These are phyloP conservation scores for Entomobrya multifasciata DNA, from an alignment of 2,888 invertebrate genomes.

Conservation along the genomic window DNA sequence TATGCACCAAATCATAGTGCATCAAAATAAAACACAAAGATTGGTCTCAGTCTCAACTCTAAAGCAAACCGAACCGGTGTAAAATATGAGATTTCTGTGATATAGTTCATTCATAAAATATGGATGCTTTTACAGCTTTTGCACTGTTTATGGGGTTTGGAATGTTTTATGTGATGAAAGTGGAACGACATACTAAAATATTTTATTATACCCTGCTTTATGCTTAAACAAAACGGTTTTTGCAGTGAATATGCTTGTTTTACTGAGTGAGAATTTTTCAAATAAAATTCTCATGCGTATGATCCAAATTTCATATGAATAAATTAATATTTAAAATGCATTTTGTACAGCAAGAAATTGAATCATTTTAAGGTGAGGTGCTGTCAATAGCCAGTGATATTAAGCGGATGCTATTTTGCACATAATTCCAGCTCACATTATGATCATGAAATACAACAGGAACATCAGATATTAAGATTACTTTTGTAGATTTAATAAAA, in stretches of 20 bases:
- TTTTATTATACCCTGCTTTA: neutral
- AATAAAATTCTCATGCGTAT: neutral
- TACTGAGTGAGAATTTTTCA: neutral
- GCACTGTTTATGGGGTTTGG: neutral
- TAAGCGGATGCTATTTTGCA: no score
- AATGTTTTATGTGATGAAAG: no score
- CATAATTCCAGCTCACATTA: no score
- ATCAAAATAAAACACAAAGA: no score
- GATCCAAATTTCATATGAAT: neutral
- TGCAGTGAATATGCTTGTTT: neutral
- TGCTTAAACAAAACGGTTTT: neutral
- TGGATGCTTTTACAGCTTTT: neutral
- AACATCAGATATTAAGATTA: neutral
- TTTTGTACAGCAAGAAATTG: neutral
- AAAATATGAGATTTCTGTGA: neutral
- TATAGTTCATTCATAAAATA: neutral
- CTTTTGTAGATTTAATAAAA: no score
- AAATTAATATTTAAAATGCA: neutral
- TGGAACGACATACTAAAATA: neutral
- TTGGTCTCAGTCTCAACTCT: no score
- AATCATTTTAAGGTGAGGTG: neutral
- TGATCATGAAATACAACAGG: no score
- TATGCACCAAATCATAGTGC: no score
- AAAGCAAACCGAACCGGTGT: no score
- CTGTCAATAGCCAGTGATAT: no score